Percentiles rank a stretch among this genome's conserved stretches.
Evolutionary conservation across 2,888 invertebrate species (phyloP).

Genomic region (Congeria kusceri): DNA sequence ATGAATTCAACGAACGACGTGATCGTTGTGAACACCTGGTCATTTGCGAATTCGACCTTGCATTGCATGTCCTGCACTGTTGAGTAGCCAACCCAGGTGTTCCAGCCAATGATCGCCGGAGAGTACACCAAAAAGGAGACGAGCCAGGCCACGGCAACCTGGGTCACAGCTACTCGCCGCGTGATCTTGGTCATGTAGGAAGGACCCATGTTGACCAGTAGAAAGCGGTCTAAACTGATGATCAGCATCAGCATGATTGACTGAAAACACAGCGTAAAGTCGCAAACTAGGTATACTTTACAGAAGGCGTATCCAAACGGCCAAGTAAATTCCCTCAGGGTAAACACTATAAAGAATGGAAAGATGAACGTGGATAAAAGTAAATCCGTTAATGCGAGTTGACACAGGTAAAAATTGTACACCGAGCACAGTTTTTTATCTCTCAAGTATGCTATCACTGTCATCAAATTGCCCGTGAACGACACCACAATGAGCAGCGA

Average conservation of each 20-base stretch:
- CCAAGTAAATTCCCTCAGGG: slow-evolving; percentile 62
- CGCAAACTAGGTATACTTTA: slow-evolving; percentile 66
- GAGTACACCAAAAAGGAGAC: slow-evolving; percentile 65
- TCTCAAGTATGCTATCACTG: slow-evolving; percentile 63
- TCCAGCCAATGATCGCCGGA: no score
- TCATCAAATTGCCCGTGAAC: slow-evolving; percentile 68
- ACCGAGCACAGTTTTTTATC: slow-evolving; percentile 67
- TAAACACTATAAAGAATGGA: slow-evolving; percentile 70
- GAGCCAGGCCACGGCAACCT: slow-evolving; percentile 67
- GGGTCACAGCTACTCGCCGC: slow-evolving; percentile 40
- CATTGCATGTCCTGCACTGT: slow-evolving; percentile 64
- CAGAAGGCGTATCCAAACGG: slow-evolving; percentile 68
- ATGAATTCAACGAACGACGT: slow-evolving; percentile 70
- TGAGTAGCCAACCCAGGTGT: no score
- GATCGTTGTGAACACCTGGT: slow-evolving; percentile 58
- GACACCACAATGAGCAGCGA: slow-evolving; percentile 57
- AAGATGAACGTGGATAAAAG: slow-evolving; percentile 69
- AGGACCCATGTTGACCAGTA: slow-evolving; percentile 65
- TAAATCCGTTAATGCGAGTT: slow-evolving; percentile 72
- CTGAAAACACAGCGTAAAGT: slow-evolving; percentile 70
- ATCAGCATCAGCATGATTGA: slow-evolving; percentile 68
- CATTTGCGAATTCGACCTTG: slow-evolving; percentile 69
- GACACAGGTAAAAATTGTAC: slow-evolving; percentile 71
- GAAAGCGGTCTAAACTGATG: slow-evolving; percentile 69
- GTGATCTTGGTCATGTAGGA: slow-evolving; percentile 63